Evolutionary conservation across 2,113 vertebrate species (phyloP).

Genomic region (Hemiprocne comata): DNA sequence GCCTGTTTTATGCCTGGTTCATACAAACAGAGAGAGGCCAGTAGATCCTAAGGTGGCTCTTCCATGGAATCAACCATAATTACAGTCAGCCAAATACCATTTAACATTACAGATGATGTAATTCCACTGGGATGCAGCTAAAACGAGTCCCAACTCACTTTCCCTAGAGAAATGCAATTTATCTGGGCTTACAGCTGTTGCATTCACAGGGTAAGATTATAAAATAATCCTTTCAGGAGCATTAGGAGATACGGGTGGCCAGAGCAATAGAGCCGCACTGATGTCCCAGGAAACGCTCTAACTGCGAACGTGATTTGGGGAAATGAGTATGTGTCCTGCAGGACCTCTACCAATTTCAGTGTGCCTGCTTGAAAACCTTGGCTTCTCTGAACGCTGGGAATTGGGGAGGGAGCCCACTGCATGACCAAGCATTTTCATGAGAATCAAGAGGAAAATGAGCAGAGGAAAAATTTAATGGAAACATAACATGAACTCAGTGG

Average conservation of each 20-base stretch:
- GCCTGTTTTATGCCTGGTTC: not conserved
- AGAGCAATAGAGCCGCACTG: not conserved
- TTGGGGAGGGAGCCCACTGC: not conserved
- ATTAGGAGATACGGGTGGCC: constrained; percentile 24
- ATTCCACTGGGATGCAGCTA: not conserved
- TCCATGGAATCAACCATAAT: not conserved
- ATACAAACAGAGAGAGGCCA: not conserved
- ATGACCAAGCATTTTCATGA: not conserved
- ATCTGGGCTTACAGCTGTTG: constrained; percentile 63
- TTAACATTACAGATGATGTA: constrained; percentile 1
- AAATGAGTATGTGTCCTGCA: not conserved
- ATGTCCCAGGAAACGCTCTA: not conserved
- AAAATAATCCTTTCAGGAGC: constrained; percentile 62
- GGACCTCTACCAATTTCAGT: not conserved
- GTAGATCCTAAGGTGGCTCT: not conserved
- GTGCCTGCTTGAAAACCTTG: not conserved
- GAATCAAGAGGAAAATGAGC: not conserved
- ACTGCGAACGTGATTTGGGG: not conserved
- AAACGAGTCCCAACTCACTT: not conserved
- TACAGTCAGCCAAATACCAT: constrained; percentile 9
- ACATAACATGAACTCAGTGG: not conserved
- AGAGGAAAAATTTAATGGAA: not conserved
- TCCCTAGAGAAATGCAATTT: constrained; percentile 53
- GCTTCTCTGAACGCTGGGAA: not conserved
- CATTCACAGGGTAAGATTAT: constrained; percentile 52